Percentiles rank a stretch among this genome's conserved stretches.
Evolutionary conservation across 2,888 invertebrate genomes (phyloP).

Genomic region (Campopleginae sp.): DNA sequence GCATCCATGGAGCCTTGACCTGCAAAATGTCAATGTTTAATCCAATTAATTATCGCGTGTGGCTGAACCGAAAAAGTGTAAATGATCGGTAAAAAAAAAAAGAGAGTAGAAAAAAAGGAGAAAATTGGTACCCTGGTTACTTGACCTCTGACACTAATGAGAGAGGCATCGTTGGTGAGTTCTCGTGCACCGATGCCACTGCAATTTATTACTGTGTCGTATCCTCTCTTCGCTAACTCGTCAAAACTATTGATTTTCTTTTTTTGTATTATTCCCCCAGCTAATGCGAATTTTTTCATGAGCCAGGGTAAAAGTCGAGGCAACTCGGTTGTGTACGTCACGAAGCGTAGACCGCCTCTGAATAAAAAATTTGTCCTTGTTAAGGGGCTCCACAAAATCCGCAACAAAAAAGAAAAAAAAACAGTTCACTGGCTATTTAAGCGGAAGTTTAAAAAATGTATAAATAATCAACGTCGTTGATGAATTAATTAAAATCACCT

Average conservation of each 20-base stretch:
- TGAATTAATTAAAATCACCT: conserved; percentile 76
- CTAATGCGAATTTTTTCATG: conserved; percentile 86
- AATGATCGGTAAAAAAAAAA: not conserved
- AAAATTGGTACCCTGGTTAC: conserved; percentile 86
- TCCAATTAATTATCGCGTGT: not conserved
- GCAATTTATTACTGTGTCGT: conserved; percentile 92
- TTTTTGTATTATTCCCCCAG: conserved; percentile 86
- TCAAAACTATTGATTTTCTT: conserved; percentile 86
- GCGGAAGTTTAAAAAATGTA: not conserved
- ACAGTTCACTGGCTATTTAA: no score
- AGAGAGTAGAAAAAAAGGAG: conserved; percentile 3
- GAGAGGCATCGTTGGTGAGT: conserved; percentile 87
- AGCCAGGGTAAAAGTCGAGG: conserved; percentile 88
- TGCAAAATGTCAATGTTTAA: conserved; percentile 74
- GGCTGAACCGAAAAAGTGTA: conserved; percentile 11
- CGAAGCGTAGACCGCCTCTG: conserved; percentile 88
- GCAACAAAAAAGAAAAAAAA: no score
- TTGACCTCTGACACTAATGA: conserved; percentile 91
- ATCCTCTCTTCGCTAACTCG: conserved; percentile 84
- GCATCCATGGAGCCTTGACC: conserved; percentile 90
- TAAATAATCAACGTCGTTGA: not conserved
- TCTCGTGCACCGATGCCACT: conserved; percentile 89
- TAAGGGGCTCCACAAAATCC: not conserved
- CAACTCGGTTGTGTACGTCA: conserved; percentile 89
- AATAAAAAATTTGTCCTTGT: conserved; percentile 54